Percentiles rank a stretch among this genome's conserved stretches.
These are phyloP conservation scores for Willisornis vidua DNA, from an alignment of 2,113 vertebrate genomes.

Conservation along the genomic window DNA sequence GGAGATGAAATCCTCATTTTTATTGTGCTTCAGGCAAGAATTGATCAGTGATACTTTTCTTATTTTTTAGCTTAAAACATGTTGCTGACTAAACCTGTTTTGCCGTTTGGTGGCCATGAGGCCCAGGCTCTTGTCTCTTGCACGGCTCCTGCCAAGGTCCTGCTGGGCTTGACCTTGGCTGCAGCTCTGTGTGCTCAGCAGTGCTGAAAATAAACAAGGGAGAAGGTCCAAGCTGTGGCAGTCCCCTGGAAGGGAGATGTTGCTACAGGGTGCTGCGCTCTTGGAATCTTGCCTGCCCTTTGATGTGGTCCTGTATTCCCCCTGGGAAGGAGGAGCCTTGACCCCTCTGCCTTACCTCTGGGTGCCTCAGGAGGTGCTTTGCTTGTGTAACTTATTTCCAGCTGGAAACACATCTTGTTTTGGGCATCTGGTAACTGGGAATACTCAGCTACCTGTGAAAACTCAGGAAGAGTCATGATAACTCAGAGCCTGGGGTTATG, in stretches of 20 bases:
- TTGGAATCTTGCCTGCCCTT: background rate
- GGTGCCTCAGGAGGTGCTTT: background rate
- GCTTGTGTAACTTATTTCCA: fast-evolving
- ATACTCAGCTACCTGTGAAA: background rate
- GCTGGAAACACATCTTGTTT: background rate
- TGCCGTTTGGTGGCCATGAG: background rate
- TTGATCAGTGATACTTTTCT: background rate
- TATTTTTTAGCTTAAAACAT: background rate
- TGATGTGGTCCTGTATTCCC: background rate
- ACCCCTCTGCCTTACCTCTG: background rate
- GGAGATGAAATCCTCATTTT: background rate
- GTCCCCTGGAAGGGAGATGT: background rate
- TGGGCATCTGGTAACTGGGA: background rate
- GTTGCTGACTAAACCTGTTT: background rate
- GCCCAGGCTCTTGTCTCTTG: background rate
- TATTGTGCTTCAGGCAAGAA: background rate
- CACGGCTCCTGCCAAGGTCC: background rate
- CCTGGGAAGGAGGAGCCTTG: background rate
- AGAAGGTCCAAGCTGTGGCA: background rate
- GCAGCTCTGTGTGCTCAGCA: fast-evolving
- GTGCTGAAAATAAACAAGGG: background rate
- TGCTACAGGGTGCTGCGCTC: fast-evolving
- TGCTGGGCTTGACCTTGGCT: background rate
- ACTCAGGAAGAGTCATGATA: background rate
- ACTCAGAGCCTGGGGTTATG: background rate